phyloP scores from a whole-genome alignment of 2,797 vertebrate species.

The Crypturellus tataupa region DNA sequence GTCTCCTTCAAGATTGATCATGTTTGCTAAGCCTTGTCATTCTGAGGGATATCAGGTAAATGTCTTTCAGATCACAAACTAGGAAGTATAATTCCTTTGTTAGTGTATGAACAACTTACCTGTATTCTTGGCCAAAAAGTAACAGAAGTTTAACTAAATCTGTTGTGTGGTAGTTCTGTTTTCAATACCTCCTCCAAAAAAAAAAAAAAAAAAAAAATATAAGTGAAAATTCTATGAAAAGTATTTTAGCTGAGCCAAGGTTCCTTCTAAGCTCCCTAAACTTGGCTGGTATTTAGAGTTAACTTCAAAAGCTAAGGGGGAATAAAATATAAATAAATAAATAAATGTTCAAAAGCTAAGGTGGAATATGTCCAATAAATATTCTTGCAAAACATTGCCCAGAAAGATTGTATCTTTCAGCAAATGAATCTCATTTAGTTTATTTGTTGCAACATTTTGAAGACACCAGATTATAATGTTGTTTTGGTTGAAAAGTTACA shows the following conservation, averaged over 20 bases:
- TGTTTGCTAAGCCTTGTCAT: background rate
- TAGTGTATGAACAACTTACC: background rate
- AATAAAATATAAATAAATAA: too few species aligned
- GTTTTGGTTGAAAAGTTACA: background rate
- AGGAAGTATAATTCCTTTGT: background rate
- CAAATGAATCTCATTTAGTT: background rate
- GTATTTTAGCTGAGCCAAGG: background rate
- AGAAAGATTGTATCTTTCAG: background rate
- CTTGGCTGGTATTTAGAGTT: background rate
- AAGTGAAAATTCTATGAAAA: background rate
- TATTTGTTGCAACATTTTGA: background rate
- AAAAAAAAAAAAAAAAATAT: accelerated
- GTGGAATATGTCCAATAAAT: background rate
- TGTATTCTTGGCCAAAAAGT: background rate
- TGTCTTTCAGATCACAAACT: background rate
- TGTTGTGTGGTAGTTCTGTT: background rate
- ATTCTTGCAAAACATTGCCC: background rate
- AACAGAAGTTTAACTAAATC: background rate
- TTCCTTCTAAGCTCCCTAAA: background rate
- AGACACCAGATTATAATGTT: background rate
- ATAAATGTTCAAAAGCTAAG: background rate
- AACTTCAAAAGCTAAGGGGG: background rate
- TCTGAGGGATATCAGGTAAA: background rate
- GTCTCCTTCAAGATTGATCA: background rate
- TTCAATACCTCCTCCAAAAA: background rate